These are phyloP conservation scores for Spea hammondii DNA, from an alignment of 2,797 vertebrate genomes.

Conservation along the genomic window DNA sequence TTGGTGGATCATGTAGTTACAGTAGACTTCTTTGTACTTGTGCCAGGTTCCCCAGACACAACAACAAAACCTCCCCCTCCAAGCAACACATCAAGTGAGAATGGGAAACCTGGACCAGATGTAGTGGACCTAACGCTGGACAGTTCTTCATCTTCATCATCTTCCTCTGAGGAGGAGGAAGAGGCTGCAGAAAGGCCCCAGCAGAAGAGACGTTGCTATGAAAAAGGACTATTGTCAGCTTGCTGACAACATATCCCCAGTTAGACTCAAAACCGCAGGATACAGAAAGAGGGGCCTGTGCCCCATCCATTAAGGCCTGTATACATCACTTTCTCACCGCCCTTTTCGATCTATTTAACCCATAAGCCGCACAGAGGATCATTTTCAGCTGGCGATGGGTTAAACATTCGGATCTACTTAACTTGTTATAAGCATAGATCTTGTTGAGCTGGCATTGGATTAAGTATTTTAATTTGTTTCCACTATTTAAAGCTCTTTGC, in stretches of 20 bases:
- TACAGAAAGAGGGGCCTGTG: constrained; percentile 15
- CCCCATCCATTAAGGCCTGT: constrained; percentile 44
- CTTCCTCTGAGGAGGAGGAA: constrained; percentile 80
- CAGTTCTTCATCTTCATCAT: constrained; percentile 87
- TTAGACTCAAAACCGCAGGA: constrained; percentile 57
- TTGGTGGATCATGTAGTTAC: too few relatives aligned
- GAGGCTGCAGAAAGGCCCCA: constrained; percentile 91
- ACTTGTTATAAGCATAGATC: too few relatives aligned
- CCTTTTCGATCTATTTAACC: constrained; percentile 43
- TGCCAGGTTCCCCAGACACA: constrained; percentile 80
- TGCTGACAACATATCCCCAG: constrained; percentile 77
- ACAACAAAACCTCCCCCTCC: constrained; percentile 79
- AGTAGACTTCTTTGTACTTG: neutral
- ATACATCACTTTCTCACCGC: constrained; percentile 43
- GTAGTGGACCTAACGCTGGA: constrained; percentile 98
- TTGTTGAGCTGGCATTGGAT: too few relatives aligned
- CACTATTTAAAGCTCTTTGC: neutral
- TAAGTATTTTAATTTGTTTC: too few relatives aligned
- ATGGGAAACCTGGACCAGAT: constrained; percentile 70
- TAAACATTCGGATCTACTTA: neutral
- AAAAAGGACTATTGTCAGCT: constrained; percentile 94
- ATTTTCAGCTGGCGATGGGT: constrained; percentile 14
- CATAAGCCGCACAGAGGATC: constrained; percentile 12
- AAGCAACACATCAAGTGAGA: constrained; percentile 75
- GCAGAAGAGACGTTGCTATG: constrained; percentile 90